These are phyloP conservation scores for Geotrupes spiniger DNA, from an alignment of 2,888 invertebrate genomes.

Conservation along the genomic window DNA sequence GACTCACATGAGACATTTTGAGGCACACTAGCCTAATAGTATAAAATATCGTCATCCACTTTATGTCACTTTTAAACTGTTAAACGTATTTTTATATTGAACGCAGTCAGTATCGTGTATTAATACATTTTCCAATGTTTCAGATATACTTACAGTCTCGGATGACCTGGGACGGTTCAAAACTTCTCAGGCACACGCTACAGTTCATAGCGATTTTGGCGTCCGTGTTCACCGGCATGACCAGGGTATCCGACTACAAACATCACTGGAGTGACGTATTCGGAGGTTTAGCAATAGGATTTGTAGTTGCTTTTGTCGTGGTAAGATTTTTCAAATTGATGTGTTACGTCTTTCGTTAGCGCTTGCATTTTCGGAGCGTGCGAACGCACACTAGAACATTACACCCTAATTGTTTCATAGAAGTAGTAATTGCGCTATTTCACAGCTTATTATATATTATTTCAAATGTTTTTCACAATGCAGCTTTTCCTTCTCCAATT, in stretches of 20 bases:
- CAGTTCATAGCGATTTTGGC: conserved; percentile 78
- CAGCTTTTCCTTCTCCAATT: too few relatives aligned
- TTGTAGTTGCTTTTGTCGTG: conserved; percentile 64
- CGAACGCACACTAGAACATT: too few relatives aligned
- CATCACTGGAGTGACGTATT: conserved; percentile 98
- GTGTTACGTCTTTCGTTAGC: too few relatives aligned
- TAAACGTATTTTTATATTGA: conserved; percentile 6
- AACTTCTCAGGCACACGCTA: conserved; percentile 77
- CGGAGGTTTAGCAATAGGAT: conserved; percentile 72
- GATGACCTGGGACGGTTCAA: conserved; percentile 77
- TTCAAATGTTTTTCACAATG: too few relatives aligned
- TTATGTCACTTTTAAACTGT: too few relatives aligned
- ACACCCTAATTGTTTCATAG: too few relatives aligned
- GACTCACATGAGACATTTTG: too few relatives aligned
- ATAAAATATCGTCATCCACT: too few relatives aligned
- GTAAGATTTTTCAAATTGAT: conserved; percentile 53
- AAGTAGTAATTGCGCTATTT: too few relatives aligned
- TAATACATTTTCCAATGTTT: conserved; percentile 2
- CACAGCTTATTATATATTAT: too few relatives aligned
- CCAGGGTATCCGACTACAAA: conserved; percentile 92
- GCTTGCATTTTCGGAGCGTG: too few relatives aligned
- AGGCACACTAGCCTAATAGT: too few relatives aligned
- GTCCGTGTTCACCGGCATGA: conserved; percentile 85
- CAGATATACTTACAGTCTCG: conserved; percentile 74
- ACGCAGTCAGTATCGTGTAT: background rate